Evolutionary conservation across 2,888 invertebrate genomes (phyloP).

Genomic region (Ormyrus rosae): DNA sequence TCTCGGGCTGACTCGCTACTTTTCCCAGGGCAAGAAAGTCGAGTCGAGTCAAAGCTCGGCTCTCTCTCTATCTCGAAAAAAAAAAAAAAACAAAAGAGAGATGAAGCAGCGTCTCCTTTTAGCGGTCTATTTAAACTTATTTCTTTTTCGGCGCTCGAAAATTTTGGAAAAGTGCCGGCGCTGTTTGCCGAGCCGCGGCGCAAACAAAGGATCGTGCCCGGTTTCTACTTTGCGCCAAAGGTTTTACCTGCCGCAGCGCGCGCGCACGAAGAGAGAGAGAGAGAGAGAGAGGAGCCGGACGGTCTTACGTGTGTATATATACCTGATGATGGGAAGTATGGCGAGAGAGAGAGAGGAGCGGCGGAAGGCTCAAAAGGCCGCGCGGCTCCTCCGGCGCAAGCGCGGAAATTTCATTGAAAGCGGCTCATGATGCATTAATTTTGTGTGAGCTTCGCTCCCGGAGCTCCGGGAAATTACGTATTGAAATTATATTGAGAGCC

Average conservation of each 20-base stretch:
- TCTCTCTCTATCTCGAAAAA: too few relatives aligned
- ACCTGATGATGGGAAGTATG: too few relatives aligned
- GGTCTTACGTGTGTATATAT: too few relatives aligned
- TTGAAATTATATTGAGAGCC: not conserved
- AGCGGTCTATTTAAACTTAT: not conserved
- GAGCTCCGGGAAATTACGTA: too few relatives aligned
- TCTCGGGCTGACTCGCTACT: not conserved
- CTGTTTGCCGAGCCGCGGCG: conserved; percentile 69
- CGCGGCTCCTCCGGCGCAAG: too few relatives aligned
- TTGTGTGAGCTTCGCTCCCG: too few relatives aligned
- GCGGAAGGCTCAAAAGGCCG: not conserved
- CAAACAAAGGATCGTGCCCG: conserved; percentile 69
- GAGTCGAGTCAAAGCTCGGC: too few relatives aligned
- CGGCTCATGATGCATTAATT: too few relatives aligned
- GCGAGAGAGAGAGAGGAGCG: not conserved
- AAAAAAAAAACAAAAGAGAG: too few relatives aligned
- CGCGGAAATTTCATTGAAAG: too few relatives aligned
- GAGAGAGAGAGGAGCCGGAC: too few relatives aligned
- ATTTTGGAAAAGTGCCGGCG: conserved; percentile 67
- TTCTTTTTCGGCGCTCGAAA: conserved; percentile 48
- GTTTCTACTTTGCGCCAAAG: conserved; percentile 52
- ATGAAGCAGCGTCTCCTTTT: not conserved
- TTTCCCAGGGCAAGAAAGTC: conserved; percentile 7
- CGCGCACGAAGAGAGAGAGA: too few relatives aligned
- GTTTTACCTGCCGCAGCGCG: conserved; percentile 54